phyloP scores from a whole-genome alignment of 2,888 invertebrate genomes.

The Embidobia sp. region DNA sequence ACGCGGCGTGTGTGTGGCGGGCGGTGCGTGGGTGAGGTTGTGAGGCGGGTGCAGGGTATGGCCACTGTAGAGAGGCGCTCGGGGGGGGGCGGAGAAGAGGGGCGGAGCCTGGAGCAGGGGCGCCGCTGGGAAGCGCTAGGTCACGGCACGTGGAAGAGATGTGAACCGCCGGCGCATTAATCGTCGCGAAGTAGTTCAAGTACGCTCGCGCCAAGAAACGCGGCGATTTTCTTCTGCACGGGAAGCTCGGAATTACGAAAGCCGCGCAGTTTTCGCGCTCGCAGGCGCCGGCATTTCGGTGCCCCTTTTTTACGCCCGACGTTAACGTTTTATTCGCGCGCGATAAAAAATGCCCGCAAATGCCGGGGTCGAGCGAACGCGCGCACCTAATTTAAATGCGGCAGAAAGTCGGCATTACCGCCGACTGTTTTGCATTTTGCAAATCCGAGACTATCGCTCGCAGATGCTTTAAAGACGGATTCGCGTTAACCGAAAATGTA shows the following conservation, averaged over 20 bases:
- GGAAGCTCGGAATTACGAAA: constrained; percentile 40
- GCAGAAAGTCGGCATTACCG: too few species aligned
- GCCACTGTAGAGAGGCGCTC: constrained; percentile 58
- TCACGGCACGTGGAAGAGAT: constrained; percentile 65
- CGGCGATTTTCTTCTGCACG: constrained; percentile 43
- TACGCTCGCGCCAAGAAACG: constrained; percentile 61
- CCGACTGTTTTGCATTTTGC: too few species aligned
- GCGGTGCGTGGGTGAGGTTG: constrained; percentile 25
- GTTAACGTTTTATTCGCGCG: constrained; percentile 37
- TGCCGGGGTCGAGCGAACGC: constrained; percentile 1
- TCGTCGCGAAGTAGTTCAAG: constrained; percentile 65
- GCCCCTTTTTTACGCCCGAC: constrained; percentile 9
- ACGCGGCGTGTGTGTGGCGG: too few species aligned
- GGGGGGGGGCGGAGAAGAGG: constrained; percentile 64
- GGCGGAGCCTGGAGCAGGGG: constrained; percentile 63
- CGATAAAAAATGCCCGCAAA: constrained; percentile 15
- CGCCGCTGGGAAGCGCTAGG: constrained; percentile 63
- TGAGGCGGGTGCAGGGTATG: constrained; percentile 31
- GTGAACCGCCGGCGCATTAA: constrained; percentile 64
- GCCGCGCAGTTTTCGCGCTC: constrained; percentile 37
- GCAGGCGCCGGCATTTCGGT: constrained; percentile 22
- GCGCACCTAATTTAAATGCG: constrained; percentile 8
- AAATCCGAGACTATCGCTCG: too few species aligned
- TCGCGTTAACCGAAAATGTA: too few species aligned
- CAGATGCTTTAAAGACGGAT: too few species aligned